Evolutionary conservation across 2,888 invertebrate species (phyloP).

Genomic region (Heliconius charithonia): DNA sequence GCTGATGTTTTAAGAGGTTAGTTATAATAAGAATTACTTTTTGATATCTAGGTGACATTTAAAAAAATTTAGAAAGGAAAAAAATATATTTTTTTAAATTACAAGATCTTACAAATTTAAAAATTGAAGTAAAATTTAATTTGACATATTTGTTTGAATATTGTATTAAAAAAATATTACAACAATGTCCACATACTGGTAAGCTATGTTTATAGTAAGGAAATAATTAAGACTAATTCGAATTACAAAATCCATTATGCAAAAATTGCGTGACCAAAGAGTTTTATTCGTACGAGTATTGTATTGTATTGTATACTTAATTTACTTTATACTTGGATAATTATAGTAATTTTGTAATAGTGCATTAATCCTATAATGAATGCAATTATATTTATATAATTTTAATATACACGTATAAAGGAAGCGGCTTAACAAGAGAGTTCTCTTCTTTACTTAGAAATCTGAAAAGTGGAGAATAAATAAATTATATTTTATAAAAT

Average conservation of each 20-base stretch:
- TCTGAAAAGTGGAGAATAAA: too few species aligned
- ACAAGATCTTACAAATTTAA: too few species aligned
- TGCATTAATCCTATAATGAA: neutral
- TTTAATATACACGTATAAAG: neutral
- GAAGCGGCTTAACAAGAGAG: too few species aligned
- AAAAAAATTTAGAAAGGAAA: too few species aligned
- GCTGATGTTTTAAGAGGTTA: constrained; percentile 95
- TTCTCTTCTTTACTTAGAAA: too few species aligned
- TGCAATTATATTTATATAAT: neutral
- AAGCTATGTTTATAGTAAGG: neutral
- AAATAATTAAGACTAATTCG: neutral
- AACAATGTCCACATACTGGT: neutral
- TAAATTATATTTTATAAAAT: too few species aligned
- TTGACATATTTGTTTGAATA: too few species aligned
- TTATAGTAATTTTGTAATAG: constrained; percentile 10
- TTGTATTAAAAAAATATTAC: too few species aligned
- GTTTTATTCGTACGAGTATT: neutral
- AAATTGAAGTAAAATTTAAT: too few species aligned
- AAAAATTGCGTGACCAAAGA: constrained; percentile 5
- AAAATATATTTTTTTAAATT: too few species aligned
- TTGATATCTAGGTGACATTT: too few species aligned
- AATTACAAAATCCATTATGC: neutral
- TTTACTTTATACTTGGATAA: constrained; percentile 15
- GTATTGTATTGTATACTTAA: constrained; percentile 2
- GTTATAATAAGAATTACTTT: constrained; percentile 54